Base-by-base conservation (phyloP, 2,888 invertebrate species). In the Sipunculus nudus region DNA sequence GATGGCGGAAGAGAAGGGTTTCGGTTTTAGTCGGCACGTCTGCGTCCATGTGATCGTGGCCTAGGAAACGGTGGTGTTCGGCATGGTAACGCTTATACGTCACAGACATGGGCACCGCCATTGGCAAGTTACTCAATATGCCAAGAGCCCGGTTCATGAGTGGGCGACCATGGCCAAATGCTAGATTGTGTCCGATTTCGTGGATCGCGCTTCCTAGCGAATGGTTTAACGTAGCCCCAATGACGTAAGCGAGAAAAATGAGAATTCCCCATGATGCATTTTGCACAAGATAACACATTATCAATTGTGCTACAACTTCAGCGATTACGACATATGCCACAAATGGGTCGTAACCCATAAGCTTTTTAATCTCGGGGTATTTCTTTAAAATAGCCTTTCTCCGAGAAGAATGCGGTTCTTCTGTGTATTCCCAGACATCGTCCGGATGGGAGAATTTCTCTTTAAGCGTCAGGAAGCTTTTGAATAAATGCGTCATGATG, bases 321-420 rank as follows among this genome's bases (percentile, higher is more conserved):
- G 65, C 63, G 0, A 61, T 32, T 23, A 79, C 78, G 16, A 77
- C 73, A 46, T 72, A 74, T 10, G 75, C 73, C 25, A 82, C 80
- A 35, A 66, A 64, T 0, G 76, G 73, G 61, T 83, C 81, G 53
- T 77, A 75, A 16, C 81, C 82, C 82, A 84, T 83, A 16, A 84
- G 72, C 39, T 76, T 74, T 62, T 83, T 84, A 25, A 84, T 82
- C 67, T 84, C 77, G 4, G 83, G 83, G 61, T 84, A 75, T 61
- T 79, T 80, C 50, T 71, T 73, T 78, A 98, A 87, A 81, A 99
- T 99, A 72, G 92, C 88, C 86, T 93, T 93, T 63, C 99, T 88
- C 59, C 98, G 89, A 61, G 91, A 90, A 2, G 96, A 94, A 83
- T 99, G 99, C 2, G 98, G 98, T 82, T 99, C 98, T 79, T 97